Conservation (phyloP, 1,140 invertebrate species). For the Galendromus occidentalis region DNA sequence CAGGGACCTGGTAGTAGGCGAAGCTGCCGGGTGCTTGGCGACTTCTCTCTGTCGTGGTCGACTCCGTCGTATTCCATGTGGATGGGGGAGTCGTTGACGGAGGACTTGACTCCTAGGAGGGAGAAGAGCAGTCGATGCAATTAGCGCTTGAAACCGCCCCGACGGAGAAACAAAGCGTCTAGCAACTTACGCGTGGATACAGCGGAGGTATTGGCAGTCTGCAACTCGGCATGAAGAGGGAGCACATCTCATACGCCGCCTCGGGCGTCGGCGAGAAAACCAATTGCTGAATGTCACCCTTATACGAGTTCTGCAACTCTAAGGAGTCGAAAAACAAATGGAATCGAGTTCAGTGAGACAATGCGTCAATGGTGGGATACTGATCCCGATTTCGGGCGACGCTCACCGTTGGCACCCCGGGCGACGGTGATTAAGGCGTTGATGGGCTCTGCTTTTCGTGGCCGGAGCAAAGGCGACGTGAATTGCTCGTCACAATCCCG, state of each 20-base stretch:
- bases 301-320: slow-evolving; percentile 13
- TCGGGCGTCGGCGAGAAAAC: slow-evolving; percentile 48
- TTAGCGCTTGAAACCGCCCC: too few species aligned
- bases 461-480: slow-evolving; percentile 34
- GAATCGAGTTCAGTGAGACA: too few species aligned
- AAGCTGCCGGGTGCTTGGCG: background rate
- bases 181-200: background rate
- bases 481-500: slow-evolving; percentile 42
- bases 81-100: background rate
- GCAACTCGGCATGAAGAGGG: slow-evolving; percentile 43
- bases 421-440: slow-evolving; percentile 50
- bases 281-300: slow-evolving; percentile 57
- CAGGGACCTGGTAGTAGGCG: background rate
- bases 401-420: slow-evolving; percentile 27
- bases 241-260: slow-evolving; percentile 55
- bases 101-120: too few species aligned
- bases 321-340: too few species aligned
- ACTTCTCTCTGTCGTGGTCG: background rate
- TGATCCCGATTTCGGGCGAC: too few species aligned
- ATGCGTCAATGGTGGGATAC: background rate
- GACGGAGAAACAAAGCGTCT: too few species aligned
- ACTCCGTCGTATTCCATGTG: background rate
- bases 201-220: slow-evolving; percentile 18
- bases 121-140: too few species aligned
- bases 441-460: slow-evolving; percentile 34